Base-by-base conservation (phyloP, 2,113 vertebrate genomes). In the Trogon melanurus region DNA sequence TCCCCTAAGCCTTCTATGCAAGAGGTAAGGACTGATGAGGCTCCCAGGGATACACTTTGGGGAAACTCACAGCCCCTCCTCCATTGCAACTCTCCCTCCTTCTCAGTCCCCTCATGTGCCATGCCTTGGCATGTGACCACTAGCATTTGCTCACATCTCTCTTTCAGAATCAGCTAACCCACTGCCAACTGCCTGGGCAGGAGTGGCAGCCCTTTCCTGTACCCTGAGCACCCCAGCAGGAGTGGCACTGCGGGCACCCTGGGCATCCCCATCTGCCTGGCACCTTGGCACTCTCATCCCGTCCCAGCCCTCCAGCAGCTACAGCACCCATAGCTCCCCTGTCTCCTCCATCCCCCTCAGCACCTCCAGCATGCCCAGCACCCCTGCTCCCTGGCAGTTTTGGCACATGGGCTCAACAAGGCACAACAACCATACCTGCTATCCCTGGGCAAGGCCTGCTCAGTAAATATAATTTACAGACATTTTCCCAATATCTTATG, bases 211-310 rank as follows among this genome's bases (percentile, higher is more conserved):
- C 36, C 36, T 36, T 26, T 23, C n/a, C 22, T 10, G 26, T 7
- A 48, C 27, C 53, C 18, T 20, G 26, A n/a, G 41, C 36, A 36
- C 36, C 36, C 36, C 36, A 36, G 36, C 36, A 36, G 36, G 36
- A 36, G 36, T 36, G 9, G 36, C 36, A 36, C 36, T 36, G 36
- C 36, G 36, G 36, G 36, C 36, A 36, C 36, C 36, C 36, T 36
- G 36, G 36, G 36, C 16, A 38, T 38, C n/a, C 26, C 32, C 16
- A 48, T 6, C 25, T 66, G 50, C 38, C 38, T 34, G 36, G 36
- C 36, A 36, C 36, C 36, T 36, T 5, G 1, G 38, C 38, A 17
- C 18, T 45, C 30, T 19, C 2, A 1, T 11, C 15, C 11, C 9
- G 9, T 10, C 8, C 10, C 16, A 41, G 36, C 18, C 4, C 11